These are phyloP conservation scores for Astur gentilis DNA, from an alignment of 2,113 vertebrate genomes.

Conservation along the genomic window DNA sequence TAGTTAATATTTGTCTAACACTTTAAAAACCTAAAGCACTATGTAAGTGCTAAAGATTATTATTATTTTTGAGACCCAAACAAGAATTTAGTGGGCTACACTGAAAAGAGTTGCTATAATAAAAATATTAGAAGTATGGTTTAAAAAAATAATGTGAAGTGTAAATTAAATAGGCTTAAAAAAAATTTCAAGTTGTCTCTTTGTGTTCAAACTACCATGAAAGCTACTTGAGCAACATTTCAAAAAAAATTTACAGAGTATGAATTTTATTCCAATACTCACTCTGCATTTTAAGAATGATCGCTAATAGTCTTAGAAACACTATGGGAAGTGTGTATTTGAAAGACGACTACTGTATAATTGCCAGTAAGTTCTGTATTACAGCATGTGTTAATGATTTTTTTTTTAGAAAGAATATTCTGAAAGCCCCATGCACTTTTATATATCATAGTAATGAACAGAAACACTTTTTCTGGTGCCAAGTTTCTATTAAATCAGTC, in stretches of 20 bases:
- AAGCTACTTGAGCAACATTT: neutral
- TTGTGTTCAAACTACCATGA: neutral
- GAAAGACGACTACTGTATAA: constrained; percentile 69
- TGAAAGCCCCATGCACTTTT: constrained; percentile 68
- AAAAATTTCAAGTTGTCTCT: neutral
- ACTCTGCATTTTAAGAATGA: constrained; percentile 44
- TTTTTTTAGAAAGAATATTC: constrained; percentile 51
- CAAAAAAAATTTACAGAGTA: neutral
- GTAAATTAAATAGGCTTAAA: constrained; percentile 51
- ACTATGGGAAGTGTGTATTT: constrained; percentile 52
- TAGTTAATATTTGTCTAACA: constrained; percentile 13
- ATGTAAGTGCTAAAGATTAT: constrained; percentile 23
- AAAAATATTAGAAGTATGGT: constrained; percentile 17
- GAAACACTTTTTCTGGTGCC: constrained; percentile 73
- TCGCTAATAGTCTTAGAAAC: constrained; percentile 39
- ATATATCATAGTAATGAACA: constrained; percentile 69
- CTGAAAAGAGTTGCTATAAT: constrained; percentile 30
- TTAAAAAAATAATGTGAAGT: constrained; percentile 38
- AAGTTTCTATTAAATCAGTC: constrained; percentile 74
- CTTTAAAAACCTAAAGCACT: neutral
- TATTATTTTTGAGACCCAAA: constrained; percentile 21
- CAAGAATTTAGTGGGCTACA: neutral
- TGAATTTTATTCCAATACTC: constrained; percentile 21
- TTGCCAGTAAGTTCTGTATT: constrained; percentile 61
- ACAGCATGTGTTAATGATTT: constrained; percentile 70